Evolutionary conservation across 1,140 invertebrate genomes (phyloP).

Genomic region (Himalopsyche phryganea): DNA sequence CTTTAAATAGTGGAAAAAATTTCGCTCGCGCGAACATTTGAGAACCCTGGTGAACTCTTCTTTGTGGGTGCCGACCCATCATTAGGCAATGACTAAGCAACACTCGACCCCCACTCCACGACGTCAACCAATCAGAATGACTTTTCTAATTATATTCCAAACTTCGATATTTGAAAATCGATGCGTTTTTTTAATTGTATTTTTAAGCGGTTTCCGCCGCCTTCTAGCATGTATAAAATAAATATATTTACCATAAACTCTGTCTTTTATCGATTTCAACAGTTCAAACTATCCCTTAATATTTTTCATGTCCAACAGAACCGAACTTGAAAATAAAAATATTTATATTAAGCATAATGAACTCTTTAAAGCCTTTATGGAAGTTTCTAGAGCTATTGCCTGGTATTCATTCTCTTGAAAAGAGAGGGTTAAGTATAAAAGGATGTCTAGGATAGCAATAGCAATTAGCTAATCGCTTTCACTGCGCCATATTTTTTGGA

Average conservation of each 20-base stretch:
- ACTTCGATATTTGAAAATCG: not conserved
- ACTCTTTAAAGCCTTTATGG: too few relatives aligned
- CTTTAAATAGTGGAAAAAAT: too few relatives aligned
- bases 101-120: not conserved
- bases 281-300: not conserved
- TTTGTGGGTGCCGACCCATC: not conserved
- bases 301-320: not conserved
- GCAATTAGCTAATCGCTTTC: too few relatives aligned
- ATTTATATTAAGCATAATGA: too few relatives aligned
- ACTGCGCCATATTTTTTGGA: too few relatives aligned
- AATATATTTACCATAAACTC: not conserved
- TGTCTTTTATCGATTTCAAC: not conserved
- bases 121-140: not conserved
- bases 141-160: slow-evolving; percentile 1
- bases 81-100: not conserved
- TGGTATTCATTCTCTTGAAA: too few relatives aligned
- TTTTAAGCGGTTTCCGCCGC: not conserved
- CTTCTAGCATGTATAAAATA: not conserved
- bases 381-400: too few relatives aligned
- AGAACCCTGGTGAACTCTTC: not conserved
- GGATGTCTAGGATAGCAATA: too few relatives aligned
- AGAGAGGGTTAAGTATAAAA: too few relatives aligned
- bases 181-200: not conserved
- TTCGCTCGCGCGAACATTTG: not conserved
- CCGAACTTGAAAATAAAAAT: not conserved